These are phyloP conservation scores for Trachythela sp. DNA, from an alignment of 64 coral and sea anemone species.

Conservation along the genomic window DNA sequence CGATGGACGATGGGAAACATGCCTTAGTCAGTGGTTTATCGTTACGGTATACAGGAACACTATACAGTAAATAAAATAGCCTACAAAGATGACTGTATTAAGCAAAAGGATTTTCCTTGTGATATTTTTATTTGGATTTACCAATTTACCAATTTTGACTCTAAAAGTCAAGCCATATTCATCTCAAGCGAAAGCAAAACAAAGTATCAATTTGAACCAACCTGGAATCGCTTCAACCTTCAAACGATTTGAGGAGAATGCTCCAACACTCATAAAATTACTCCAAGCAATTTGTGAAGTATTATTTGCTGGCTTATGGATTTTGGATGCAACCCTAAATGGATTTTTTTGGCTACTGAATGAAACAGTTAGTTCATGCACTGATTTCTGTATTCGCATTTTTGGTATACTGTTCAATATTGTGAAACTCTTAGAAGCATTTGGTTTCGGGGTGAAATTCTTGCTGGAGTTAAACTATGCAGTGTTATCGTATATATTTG, in stretches of 20 bases:
- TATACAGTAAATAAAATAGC: background rate
- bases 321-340: background rate
- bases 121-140: background rate
- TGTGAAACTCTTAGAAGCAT: conserved; percentile 1
- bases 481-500: background rate
- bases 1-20: too few species aligned
- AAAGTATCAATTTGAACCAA: background rate
- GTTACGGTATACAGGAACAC: background rate
- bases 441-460: background rate
- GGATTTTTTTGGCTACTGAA: background rate
- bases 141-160: background rate
- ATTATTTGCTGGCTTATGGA: background rate
- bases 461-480: background rate
- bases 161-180: background rate
- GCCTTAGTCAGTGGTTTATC: too few species aligned
- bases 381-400: background rate
- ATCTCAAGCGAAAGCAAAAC: background rate
- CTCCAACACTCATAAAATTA: conserved; percentile 1
- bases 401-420: background rate
- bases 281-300: background rate
- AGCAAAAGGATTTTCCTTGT: background rate
- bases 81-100: background rate
- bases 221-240: background rate
- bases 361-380: background rate
- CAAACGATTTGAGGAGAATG: background rate